phyloP scores from a whole-genome alignment of 2,888 invertebrate species.

The Agrenia bidenticulata region DNA sequence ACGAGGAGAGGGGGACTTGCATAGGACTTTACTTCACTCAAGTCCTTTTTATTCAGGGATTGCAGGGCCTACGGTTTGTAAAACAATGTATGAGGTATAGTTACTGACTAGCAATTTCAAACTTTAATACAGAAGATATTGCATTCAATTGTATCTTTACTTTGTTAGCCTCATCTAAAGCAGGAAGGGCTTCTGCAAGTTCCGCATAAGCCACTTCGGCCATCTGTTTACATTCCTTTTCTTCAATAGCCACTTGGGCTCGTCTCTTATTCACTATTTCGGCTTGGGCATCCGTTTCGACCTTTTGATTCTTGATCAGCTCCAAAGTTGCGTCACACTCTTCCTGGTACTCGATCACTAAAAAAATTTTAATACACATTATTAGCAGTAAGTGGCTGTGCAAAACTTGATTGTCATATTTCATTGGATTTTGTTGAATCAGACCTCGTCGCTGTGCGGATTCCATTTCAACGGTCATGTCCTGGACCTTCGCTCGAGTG shows the following conservation, averaged over 20 bases:
- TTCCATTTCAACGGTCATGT: constrained; percentile 80
- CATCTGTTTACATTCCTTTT: constrained; percentile 75
- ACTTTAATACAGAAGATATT: neutral
- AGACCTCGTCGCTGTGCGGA: constrained; percentile 65
- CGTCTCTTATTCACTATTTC: constrained; percentile 61
- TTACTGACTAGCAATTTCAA: neutral
- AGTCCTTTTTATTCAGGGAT: constrained; percentile 79
- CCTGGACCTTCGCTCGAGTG: constrained; percentile 75
- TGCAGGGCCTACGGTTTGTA: constrained; percentile 67
- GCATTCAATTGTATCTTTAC: constrained; percentile 53
- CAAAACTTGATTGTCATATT: neutral
- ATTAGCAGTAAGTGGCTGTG: constrained; percentile 5
- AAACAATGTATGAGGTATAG: neutral
- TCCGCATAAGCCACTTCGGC: constrained; percentile 81
- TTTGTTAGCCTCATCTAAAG: constrained; percentile 76
- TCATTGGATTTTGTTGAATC: constrained; percentile 3
- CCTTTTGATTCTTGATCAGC: constrained; percentile 74
- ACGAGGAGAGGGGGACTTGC: constrained; percentile 82
- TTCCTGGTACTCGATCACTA: constrained; percentile 68
- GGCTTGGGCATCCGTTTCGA: constrained; percentile 52
- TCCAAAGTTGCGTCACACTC: constrained; percentile 84
- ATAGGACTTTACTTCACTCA: constrained; percentile 87
- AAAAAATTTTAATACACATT: constrained; percentile 10
- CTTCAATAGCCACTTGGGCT: constrained; percentile 78
- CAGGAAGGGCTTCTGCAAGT: constrained; percentile 81